phyloP scores from a whole-genome alignment of 37 sponge, comb jelly and placozoan genomes.

The Corticium candelabrum region DNA sequence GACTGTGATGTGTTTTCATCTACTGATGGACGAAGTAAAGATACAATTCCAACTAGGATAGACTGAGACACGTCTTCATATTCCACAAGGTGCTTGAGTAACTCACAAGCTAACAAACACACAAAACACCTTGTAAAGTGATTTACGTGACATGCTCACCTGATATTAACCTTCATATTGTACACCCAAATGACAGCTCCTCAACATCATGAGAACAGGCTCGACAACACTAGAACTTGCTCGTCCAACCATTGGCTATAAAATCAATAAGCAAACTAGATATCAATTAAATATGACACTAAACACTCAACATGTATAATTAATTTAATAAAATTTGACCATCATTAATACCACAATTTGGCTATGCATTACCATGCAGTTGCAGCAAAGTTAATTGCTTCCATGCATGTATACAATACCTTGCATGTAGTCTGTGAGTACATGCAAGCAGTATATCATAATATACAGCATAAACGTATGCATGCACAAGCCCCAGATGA shows the following conservation, averaged over 20 bases:
- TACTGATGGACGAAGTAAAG: constrained; percentile 43
- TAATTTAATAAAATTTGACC: too few species aligned
- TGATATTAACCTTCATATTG: constrained; percentile 74
- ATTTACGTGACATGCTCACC: not conserved
- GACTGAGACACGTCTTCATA: constrained; percentile 75
- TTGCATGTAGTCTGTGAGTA: too few species aligned
- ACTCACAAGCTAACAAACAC: constrained; percentile 26
- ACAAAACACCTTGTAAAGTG: not conserved
- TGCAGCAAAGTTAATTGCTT: too few species aligned
- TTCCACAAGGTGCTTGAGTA: constrained; percentile 49
- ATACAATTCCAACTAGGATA: constrained; percentile 62
- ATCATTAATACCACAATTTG: too few species aligned
- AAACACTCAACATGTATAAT: too few species aligned
- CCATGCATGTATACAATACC: too few species aligned
- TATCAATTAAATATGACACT: too few species aligned
- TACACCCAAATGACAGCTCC: constrained; percentile 66
- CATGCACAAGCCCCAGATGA: too few species aligned
- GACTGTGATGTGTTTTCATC: constrained; percentile 12
- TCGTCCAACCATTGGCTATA: constrained; percentile 65
- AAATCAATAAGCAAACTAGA: too few species aligned
- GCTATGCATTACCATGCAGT: too few species aligned
- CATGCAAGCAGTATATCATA: not conserved
- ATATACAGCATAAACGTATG: not conserved
- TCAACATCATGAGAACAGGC: constrained; percentile 66
- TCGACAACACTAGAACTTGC: constrained; percentile 77